Base-by-base conservation (phyloP, 2,113 vertebrate species). In the Sorex fumeus region DNA sequence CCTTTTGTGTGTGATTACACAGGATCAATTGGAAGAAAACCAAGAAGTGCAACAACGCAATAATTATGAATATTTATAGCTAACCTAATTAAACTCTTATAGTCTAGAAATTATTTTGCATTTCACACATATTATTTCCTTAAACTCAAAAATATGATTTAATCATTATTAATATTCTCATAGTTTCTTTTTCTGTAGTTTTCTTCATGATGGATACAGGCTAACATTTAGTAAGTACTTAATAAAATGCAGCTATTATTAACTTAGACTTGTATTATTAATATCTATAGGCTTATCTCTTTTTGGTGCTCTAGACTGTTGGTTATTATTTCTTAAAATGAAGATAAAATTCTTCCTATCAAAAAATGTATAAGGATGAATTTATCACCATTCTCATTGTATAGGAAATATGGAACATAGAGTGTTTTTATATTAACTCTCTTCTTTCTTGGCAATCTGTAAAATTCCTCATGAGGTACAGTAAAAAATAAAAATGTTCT, bases 191-290 rank as follows among this genome's bases (percentile, higher is more conserved):
- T 72, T 27, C 15, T 71, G 10, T 34, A 28, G n/a, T 62, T 47
- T 1, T 53, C 2, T 93, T 34, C 27, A 23, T 74, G 12, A 16
- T 50, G 18, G 10, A 64, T 28, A 8, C 27, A 43, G 36, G 21
- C 19, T 71, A 53, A 28, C 5, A 15, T 84, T 72, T 76, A 70
- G 23, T 62, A 88, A 71, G 0, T n/a, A 4, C 8, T 32, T 90
- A 76, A 87, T 62, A 67, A 85, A 66, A 69, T 53, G 16, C 66
- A 67, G 25, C 50, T 60, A 69, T 47, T 60, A 82, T 70, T 77
- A 60, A 45, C 30, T 87, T 15, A n/a, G 40, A 36, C 8, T 36
- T 69, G n/a, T 19, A 21, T 72, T 88, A 60, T 87, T 67, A 36
- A 9, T 47, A 91, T 40, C 30, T 4, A 32, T 28, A 62, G 19